Base-by-base conservation (phyloP, 2,113 vertebrate species). In the Elephantulus edwardii region DNA sequence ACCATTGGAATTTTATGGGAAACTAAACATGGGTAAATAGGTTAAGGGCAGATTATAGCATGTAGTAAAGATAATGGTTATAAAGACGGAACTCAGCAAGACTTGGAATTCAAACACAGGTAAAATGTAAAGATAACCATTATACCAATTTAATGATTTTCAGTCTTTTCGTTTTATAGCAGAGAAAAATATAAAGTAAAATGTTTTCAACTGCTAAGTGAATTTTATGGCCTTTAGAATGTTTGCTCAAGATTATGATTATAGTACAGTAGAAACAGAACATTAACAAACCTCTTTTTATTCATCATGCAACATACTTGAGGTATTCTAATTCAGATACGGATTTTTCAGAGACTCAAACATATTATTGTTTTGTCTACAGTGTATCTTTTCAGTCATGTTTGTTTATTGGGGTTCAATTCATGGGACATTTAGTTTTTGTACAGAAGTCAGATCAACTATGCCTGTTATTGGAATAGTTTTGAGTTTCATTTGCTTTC, bases 281-380 rank as follows among this genome's bases (percentile, higher is more conserved):
- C 22, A 52, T 13, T 62, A 46, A 56, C 48, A 84, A 66, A 70
- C 1, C 3, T 62, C 20, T 40, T 80, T 84, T 54, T 78, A 88
- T 62, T 56, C 8, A 70, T 56, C 13, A 56, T 38, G 22, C 48
- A 74, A 72, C 66, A 48, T 30, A 42, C 16, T 75, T 9, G 64
- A 90, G 2, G 1, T 12, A 66, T 90, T 93, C 42, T 66, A 35
- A 95, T 86, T 62, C 62, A 93, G 68, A 88, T 50, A 35, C 28
- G 5, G 38, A 28, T 95, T 52, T 95, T 52, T 90, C 12, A 88
- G 22, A 14, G 91, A 79, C 87, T 89, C 7, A 85, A 74, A 89
- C 90, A 68, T 82, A 74, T 88, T 96, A 95, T 91, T 33, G 38
- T 22, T 16, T 5, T 90, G 44, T 72, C 88, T 90, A 83, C 0